Evolutionary conservation across 1,140 invertebrate species (phyloP), one percentile per base, ranked within the genome.

Genomic region (Globodera rostochiensis): DNA sequence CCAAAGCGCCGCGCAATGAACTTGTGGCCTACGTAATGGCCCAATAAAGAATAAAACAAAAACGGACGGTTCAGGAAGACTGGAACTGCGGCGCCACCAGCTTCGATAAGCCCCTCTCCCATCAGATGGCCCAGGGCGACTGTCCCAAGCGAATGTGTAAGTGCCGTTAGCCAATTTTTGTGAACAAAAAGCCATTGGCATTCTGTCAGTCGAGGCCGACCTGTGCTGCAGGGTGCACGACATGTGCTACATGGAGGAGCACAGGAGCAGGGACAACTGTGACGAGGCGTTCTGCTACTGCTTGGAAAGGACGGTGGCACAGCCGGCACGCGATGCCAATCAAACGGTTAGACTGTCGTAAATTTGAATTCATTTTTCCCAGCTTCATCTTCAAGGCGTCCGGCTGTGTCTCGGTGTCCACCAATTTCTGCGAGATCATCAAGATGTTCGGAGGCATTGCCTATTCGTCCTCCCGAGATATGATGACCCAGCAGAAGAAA

Each of bases 191-290:
- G 2, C 2, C 8, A 77, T 36, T 36, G n/a, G 49, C 11, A 36
- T 15, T 66, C 19, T 1, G 60, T 49, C 73, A 82, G 80, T 71
- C 82, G 80, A 82, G 47, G 71, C 81, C 13, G 73, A 82, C 57
- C 60, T 82, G 13, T 82, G 81, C 66, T 82, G 81, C 73, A 9
- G 78, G 1, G 81, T 74, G 50, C 81, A 82, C 47, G 81, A 82
- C 73, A 64, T 78, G 21, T 82, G 81, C 57, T 82, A 82, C 80
- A 73, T 82, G 79, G 81, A 82, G 4, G 81, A 82, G 60, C 49
- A 73, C 19, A 67, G 50, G 47, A 82, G 19, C 50, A 74, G 67
- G 19, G 47, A 74, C 45, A 11, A 82, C 8, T 82, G 81, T 36
- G 81, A 82, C 70, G 66, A 71, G 8, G n/a, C 79, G 45, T 82